Evolutionary conservation across 2,888 invertebrate species (phyloP).

Genomic region (Peribatodes rhomboidaria): DNA sequence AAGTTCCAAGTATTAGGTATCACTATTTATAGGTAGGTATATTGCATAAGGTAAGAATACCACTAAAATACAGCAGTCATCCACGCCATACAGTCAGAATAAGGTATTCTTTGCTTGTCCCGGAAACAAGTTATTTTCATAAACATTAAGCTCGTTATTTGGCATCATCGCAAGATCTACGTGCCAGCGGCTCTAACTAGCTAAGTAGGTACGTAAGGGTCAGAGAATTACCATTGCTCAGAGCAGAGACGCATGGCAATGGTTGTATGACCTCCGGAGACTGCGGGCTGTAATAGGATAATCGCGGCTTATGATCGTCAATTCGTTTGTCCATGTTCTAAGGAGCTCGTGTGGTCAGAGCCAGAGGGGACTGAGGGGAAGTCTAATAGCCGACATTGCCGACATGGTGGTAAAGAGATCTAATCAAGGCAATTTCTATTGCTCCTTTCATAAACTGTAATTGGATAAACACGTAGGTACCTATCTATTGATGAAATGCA

Average conservation of each 20-base stretch:
- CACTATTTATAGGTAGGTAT: no score
- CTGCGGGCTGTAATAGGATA: constrained; percentile 73
- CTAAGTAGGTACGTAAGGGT: constrained; percentile 21
- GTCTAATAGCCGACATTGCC: background rate
- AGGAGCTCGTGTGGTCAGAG: constrained; percentile 3
- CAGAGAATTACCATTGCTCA: constrained; percentile 14
- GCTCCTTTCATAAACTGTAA: no score
- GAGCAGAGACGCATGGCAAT: constrained; percentile 18
- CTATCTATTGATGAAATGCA: no score
- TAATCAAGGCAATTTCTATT: background rate
- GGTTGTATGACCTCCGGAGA: constrained; percentile 32
- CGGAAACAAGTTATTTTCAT: constrained; percentile 3
- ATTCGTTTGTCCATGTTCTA: constrained; percentile 36
- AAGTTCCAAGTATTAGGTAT: no score
- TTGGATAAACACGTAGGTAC: no score
- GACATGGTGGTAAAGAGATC: background rate
- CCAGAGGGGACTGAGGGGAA: background rate
- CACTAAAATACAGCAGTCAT: no score
- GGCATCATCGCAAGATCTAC: constrained; percentile 38
- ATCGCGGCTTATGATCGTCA: constrained; percentile 61
- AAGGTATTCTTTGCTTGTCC: background rate
- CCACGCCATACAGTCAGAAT: no score
- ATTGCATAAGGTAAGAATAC: no score
- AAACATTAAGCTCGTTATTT: constrained; percentile 10
- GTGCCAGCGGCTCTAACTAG: constrained; percentile 26